A percentile compares a stretch with the other conserved stretches of the same genome.
Evolutionary conservation across 2,888 invertebrate species (phyloP).

Genomic region (Acronicta aceris): DNA sequence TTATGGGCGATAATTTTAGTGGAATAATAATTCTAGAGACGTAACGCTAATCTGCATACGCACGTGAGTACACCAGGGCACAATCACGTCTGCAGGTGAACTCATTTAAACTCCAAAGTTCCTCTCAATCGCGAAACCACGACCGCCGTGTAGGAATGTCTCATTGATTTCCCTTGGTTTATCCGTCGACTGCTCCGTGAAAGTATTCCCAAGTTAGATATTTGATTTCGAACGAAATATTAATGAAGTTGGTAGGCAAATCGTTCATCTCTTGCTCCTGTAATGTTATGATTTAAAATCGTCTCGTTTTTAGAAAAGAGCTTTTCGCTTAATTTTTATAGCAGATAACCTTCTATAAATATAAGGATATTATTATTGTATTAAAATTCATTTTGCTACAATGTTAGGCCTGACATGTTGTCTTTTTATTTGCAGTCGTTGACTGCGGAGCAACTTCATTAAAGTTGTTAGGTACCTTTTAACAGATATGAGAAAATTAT

Average conservation of each 20-base stretch:
- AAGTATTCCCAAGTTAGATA: conserved; percentile 80
- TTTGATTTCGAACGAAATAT: conserved; percentile 78
- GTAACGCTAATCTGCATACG: conserved; percentile 36
- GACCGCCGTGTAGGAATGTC: conserved; percentile 76
- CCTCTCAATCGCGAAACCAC: conserved; percentile 68
- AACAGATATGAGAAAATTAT: conserved; percentile 50
- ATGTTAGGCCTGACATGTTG: conserved; percentile 20
- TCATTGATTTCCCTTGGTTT: conserved; percentile 78
- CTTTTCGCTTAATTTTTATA: conserved; percentile 1
- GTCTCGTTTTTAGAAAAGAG: conserved; percentile 9
- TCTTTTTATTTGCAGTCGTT: conserved; percentile 37
- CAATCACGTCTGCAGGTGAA: conserved; percentile 69
- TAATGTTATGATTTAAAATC: conserved; percentile 13
- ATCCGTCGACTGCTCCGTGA: conserved; percentile 73
- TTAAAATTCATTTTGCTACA: conserved; percentile 3
- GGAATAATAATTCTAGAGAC: conserved; percentile 11
- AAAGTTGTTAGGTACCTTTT: conserved; percentile 47
- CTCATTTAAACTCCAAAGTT: conserved; percentile 75
- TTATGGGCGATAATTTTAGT: conserved; percentile 4
- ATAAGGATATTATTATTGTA: not conserved
- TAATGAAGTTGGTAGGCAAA: conserved; percentile 75
- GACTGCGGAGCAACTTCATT: conserved; percentile 45
- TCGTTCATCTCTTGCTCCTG: conserved; percentile 55
- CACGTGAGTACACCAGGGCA: conserved; percentile 45
- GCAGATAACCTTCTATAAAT: not conserved